phyloP scores from a whole-genome alignment of 2,797 vertebrate genomes.

The Spinus pinus region DNA sequence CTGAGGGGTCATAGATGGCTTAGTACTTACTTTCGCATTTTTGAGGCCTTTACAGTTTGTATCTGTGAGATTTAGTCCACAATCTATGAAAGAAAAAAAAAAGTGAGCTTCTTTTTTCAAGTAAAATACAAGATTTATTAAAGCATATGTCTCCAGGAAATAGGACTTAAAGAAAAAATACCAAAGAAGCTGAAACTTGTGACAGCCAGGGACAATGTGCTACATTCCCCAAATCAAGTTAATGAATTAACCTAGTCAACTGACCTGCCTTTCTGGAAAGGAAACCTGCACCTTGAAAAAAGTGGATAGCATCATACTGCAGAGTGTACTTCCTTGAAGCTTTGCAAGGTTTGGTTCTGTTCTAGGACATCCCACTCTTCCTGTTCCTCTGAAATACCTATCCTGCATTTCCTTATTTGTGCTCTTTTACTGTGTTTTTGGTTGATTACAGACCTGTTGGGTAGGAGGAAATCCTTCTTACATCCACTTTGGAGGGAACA shows the following conservation, averaged over 20 bases:
- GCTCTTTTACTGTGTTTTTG: background rate
- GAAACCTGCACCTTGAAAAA: background rate
- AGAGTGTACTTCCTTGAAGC: background rate
- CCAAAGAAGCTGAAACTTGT: background rate
- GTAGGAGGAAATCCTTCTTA: background rate
- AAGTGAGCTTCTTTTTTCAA: background rate
- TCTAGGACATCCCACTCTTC: background rate
- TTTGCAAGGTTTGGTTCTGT: background rate
- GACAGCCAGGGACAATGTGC: background rate
- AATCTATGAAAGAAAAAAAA: background rate
- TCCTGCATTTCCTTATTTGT: background rate
- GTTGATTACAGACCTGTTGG: background rate
- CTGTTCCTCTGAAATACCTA: background rate
- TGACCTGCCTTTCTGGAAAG: background rate
- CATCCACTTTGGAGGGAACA: background rate
- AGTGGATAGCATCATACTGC: rapidly evolving
- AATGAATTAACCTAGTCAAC: background rate
- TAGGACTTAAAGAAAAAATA: background rate
- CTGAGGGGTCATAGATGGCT: background rate
- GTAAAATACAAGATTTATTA: background rate
- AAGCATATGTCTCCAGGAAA: background rate
- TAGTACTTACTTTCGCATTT: background rate
- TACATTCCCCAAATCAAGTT: background rate
- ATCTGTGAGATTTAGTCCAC: background rate
- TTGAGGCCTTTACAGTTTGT: background rate